phyloP scores from a whole-genome alignment of 2,797 vertebrate species.

The Corythornis leucogaster region DNA sequence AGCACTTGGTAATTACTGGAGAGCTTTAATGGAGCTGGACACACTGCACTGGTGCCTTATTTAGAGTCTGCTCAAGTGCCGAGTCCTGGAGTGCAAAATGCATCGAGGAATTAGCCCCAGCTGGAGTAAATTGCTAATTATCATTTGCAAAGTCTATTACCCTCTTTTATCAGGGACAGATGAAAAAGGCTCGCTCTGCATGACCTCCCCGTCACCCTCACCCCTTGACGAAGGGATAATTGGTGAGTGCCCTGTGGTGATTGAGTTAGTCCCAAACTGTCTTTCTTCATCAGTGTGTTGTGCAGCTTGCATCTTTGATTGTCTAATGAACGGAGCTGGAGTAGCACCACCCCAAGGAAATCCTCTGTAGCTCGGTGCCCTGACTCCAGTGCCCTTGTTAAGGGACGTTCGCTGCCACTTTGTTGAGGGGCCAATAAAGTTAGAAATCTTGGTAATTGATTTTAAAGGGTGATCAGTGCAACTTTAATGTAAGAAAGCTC shows the following conservation, averaged over 20 bases:
- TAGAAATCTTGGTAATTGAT: not conserved
- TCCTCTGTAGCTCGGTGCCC: not conserved
- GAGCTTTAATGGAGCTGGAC: constrained; percentile 17
- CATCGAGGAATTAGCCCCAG: constrained; percentile 30
- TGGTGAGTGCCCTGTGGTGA: not conserved
- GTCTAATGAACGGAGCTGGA: not conserved
- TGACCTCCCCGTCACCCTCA: not conserved
- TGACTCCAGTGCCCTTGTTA: not conserved
- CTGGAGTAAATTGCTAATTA: constrained; percentile 47
- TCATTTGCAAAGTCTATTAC: constrained; percentile 5
- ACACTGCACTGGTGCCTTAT: not conserved
- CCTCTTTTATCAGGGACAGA: not conserved
- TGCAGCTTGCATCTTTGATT: not conserved
- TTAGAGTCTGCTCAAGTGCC: not conserved
- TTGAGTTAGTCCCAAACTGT: not conserved
- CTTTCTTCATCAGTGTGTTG: not conserved
- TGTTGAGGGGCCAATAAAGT: not conserved
- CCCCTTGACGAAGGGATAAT: not conserved
- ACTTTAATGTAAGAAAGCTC: not conserved
- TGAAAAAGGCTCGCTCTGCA: not conserved
- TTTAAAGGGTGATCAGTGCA: not conserved
- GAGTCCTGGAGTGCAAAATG: constrained; percentile 29
- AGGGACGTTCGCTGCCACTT: not conserved
- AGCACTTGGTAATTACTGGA: not conserved
- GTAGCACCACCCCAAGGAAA: not conserved